A percentile compares a stretch with the other conserved stretches of the same genome.
Evolutionary conservation across 2,797 vertebrate genomes (phyloP).

Genomic region (Pteropus rufus): DNA sequence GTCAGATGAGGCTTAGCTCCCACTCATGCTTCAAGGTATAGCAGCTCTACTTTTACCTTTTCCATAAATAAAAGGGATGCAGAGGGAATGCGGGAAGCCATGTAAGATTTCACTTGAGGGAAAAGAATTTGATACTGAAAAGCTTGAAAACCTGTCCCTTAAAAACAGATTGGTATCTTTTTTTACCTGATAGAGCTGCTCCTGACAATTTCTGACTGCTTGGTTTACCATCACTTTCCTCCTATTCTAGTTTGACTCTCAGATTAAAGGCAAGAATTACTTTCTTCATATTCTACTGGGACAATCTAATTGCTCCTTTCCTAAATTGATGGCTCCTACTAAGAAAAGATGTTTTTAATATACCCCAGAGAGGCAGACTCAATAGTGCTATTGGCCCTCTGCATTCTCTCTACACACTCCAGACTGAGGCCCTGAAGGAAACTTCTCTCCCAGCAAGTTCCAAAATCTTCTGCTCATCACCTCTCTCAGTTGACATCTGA

Average conservation of each 20-base stretch:
- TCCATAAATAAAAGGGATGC: background rate
- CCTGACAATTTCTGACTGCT: background rate
- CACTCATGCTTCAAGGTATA: background rate
- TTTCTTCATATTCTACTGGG: background rate
- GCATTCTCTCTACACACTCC: background rate
- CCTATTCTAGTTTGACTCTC: background rate
- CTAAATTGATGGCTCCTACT: background rate
- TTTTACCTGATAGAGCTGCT: background rate
- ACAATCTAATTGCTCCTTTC: background rate
- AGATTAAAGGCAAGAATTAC: background rate
- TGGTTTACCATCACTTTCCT: background rate
- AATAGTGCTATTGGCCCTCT: background rate
- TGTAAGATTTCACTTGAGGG: background rate
- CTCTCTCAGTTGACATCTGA: background rate
- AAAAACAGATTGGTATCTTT: background rate
- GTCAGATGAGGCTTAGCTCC: background rate
- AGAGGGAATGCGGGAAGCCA: background rate
- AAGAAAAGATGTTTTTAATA: slow-evolving; percentile 13
- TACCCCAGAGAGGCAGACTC: background rate
- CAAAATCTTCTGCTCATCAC: background rate
- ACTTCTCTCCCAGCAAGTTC: background rate
- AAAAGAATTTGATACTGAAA: background rate
- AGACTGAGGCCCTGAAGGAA: background rate
- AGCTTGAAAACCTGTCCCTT: background rate
- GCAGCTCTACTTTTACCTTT: background rate